Conservation (phyloP, 2,888 invertebrate species). For the Pelosia muscerda region DNA sequence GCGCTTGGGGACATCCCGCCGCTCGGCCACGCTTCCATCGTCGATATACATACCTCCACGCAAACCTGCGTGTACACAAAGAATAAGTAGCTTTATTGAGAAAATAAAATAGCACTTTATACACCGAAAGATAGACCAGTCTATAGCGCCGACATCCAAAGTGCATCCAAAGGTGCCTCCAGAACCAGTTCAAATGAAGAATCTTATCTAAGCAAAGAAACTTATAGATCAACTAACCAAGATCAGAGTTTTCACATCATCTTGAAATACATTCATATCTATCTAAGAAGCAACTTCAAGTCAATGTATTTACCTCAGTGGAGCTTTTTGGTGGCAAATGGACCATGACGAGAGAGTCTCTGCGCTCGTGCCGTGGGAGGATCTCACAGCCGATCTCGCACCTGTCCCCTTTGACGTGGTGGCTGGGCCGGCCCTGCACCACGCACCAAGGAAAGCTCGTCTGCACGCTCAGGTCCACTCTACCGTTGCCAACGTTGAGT, state of each 20-base stretch:
- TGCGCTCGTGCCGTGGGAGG: conserved; percentile 1
- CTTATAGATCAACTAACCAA: no score
- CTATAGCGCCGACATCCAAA: no score
- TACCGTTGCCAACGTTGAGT: conserved; percentile 64
- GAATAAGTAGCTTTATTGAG: not conserved
- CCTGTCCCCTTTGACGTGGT: conserved; percentile 20
- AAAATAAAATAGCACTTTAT: not conserved
- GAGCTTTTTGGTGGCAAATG: conserved; percentile 57
- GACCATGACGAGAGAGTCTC: conserved; percentile 26
- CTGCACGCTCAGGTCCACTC: conserved; percentile 43
- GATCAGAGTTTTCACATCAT: no score
- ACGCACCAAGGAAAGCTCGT: conserved; percentile 62
- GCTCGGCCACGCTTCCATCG: conserved; percentile 53
- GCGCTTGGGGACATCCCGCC: not conserved
- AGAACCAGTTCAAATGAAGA: no score
- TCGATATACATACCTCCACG: conserved; percentile 55
- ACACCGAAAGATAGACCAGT: no score
- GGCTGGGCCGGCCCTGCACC: conserved; percentile 22
- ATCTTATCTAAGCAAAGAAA: no score
- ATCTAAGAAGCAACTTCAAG: no score
- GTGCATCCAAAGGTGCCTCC: no score
- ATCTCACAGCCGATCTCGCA: conserved; percentile 14
- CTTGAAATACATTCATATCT: no score
- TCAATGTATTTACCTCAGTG: conserved; percentile 56
- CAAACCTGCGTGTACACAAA: conserved; percentile 52